Evolutionary conservation across 2,888 invertebrate species (phyloP), one percentile per base, ranked within the genome.

Genomic region (Zhuqinia jingwanae): DNA sequence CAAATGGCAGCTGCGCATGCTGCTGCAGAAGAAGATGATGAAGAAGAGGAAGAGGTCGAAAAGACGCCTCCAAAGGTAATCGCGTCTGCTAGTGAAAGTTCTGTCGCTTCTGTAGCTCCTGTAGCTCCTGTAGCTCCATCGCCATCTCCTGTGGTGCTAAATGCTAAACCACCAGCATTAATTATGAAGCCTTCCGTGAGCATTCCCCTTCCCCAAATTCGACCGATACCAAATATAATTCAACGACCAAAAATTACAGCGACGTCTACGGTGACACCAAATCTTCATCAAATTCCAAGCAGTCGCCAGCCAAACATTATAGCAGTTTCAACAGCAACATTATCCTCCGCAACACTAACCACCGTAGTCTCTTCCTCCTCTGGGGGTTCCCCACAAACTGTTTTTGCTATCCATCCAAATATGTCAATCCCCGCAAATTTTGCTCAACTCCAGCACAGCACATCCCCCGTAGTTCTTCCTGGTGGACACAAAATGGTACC

Each of bases 401-500:
- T 90, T 10, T 90, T 88, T 83, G 89, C 91, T 0, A 89, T 90
- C 60, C 90, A 90, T 63, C 89, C 90, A n/a, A 89, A 88, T 77
- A 83, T 88, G 10, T 88, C 84, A 81, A 76, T 88, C 2, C 87
- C 89, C 10, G 88, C 89, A 20, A 87, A 89, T 70, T 82, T 89
- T 81, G 88, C 82, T 63, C 88, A 88, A 25, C 90, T 88, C 10
- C 89, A 88, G n/a, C 88, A 87, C 5, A 6, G 5, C 11, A 6
- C 36, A 25, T 87, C 89, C 8, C 88, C 88, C 5, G 81, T 88
- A 3, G 84, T 90, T 15, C 87, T 89, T 45, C 89, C 89, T 2
- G 85, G 90, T 27, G 91, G 91, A n/a, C 90, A 91, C n/a, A 92
- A 92, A 90, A 91, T 92, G 91, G 91, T 92, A n/a, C 92, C 92